A percentile compares a stretch with the other conserved stretches of the same genome.
phyloP scores from a whole-genome alignment of 2,113 vertebrate species.

The Atherinomorus stipes region DNA sequence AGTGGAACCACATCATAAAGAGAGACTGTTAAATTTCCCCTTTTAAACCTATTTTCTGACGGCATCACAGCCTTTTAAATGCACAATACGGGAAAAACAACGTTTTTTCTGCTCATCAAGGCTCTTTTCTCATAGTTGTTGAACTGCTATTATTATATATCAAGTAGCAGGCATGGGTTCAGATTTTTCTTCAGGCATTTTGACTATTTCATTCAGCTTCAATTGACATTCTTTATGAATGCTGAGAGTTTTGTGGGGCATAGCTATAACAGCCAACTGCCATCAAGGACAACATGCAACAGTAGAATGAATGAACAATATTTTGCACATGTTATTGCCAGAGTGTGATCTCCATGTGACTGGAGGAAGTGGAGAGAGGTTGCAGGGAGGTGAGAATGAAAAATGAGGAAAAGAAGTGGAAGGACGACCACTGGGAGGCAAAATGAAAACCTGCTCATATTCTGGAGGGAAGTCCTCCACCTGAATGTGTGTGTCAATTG shows the following conservation, averaged over 20 bases:
- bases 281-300: constrained; percentile 11
- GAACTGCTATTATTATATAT: no score
- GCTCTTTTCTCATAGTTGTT: neutral
- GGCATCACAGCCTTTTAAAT: neutral
- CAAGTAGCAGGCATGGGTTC: neutral
- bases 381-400: constrained; percentile 58
- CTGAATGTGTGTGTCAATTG: constrained; percentile 20
- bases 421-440: constrained; percentile 42
- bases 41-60: constrained; percentile 3
- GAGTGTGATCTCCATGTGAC: constrained; percentile 49
- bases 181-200: neutral
- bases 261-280: neutral
- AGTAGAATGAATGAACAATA: constrained; percentile 1
- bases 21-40: constrained; percentile 20
- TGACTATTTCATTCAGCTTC: neutral
- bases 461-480: constrained; percentile 30
- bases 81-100: neutral
- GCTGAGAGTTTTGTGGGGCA: neutral
- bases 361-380: constrained; percentile 43
- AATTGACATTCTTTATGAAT: neutral
- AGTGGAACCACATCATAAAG: constrained; percentile 6
- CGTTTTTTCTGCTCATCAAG: neutral
- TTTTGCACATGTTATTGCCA: constrained; percentile 18
- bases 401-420: constrained; percentile 37
- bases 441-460: constrained; percentile 53